Conservation (phyloP, 2,113 vertebrate genomes). For the Apaloderma vittatum region DNA sequence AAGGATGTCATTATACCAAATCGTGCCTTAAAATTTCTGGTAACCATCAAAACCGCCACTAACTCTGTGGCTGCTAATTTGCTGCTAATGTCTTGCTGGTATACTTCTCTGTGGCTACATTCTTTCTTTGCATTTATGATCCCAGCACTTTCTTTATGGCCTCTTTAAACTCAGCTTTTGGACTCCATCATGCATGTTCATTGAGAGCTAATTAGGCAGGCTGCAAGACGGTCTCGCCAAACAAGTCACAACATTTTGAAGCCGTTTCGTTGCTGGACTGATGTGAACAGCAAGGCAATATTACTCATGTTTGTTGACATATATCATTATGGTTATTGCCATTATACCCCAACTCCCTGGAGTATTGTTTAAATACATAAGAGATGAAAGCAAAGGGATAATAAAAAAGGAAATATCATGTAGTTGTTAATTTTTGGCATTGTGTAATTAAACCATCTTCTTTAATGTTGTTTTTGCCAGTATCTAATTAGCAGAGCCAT, state of each 20-base stretch:
- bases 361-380: constrained; percentile 51
- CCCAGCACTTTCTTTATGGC: background rate
- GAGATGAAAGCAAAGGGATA: constrained; percentile 67
- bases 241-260: background rate
- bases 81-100: constrained; percentile 25
- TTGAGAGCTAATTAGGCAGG: background rate
- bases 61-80: background rate
- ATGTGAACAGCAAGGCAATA: background rate
- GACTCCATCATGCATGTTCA: background rate
- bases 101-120: background rate
- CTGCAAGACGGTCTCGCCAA: background rate
- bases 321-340: constrained; percentile 12
- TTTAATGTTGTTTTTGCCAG: constrained; percentile 78
- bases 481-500: constrained; percentile 84
- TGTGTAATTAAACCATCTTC: constrained; percentile 79
- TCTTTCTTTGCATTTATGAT: background rate
- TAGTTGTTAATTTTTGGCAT: constrained; percentile 75
- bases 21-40: background rate
- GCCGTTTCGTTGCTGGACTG: constrained; percentile 6
- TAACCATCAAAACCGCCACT: constrained; percentile 25
- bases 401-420: constrained; percentile 48
- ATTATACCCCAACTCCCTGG: background rate
- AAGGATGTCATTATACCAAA: constrained; percentile 20
- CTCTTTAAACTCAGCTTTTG: constrained; percentile 1
- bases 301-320: background rate